Base-by-base conservation (phyloP, 1,140 invertebrate species). In the Branchinecta lynchi region DNA sequence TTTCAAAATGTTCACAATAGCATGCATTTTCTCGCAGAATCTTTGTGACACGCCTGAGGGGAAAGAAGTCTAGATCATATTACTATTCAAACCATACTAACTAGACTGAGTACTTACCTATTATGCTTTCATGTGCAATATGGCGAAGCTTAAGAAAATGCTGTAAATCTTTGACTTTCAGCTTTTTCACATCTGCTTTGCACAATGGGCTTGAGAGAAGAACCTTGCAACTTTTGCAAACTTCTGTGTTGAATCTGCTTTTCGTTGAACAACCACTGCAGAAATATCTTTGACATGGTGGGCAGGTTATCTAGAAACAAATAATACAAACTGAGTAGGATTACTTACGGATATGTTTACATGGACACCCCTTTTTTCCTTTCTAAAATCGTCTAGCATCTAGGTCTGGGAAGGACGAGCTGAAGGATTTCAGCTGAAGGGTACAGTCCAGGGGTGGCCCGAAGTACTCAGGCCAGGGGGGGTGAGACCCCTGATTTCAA, bases 271-370 rank as follows among this genome's bases (percentile, higher is more conserved):
- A 60, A 60, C 51, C 51, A 60, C 12, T 20, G 17, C 51, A 60
- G 17, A 60, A 60, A 60, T 60, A 60, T 20, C 51, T 60, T 60
- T 60, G 51, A 60, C 51, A 60, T 60, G 51, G 51, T 60, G 51
- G 51, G 51, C 51, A 60, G 12, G 51, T 20, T 20, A 60, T 60
- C 51, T 60, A 32, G 51, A 60, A 60, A 60, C 2, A 60, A 20
- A 60, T 15, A 60, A 60, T 60, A 12, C 51, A 60, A 60, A 12
- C 51, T 15, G 1, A 60, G 3, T 1, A 60, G 17, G 51, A 20
- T 60, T 12, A 60, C 51, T 60, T 60, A 1, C 1, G 51, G 6
- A 15, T 60, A 20, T 6, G 6, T 3, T 60, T 15, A 60, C 12
- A 60, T 2, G 12, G 6, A 60, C 32, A 32, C 32, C 5, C 32